phyloP scores from a whole-genome alignment of 2,797 vertebrate genomes.

The Macroramphosus scolopax region DNA sequence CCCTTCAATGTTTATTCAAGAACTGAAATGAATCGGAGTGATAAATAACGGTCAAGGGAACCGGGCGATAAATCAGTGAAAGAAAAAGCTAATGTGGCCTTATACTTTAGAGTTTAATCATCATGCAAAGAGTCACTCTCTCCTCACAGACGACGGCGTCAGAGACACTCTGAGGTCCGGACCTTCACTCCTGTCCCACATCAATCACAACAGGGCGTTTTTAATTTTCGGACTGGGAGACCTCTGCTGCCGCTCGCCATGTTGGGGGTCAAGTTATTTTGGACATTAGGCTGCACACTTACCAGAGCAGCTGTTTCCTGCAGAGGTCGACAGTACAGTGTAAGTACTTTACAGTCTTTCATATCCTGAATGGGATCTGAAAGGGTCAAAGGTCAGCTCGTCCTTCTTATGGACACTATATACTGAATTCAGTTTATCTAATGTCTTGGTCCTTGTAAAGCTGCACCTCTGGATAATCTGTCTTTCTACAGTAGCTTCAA shows the following conservation, averaged over 20 bases:
- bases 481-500: no score
- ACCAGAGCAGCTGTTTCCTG: slow-evolving; percentile 55
- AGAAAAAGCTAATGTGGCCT: slow-evolving; percentile 72
- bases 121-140: slow-evolving; percentile 61
- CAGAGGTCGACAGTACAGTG: neutral
- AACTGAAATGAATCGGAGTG: slow-evolving; percentile 55
- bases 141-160: slow-evolving; percentile 49
- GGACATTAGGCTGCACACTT: slow-evolving; percentile 71
- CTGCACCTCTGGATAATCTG: no score
- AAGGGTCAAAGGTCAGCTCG: slow-evolving; percentile 6
- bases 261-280: slow-evolving; percentile 36
- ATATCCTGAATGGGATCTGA: neutral
- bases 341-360: no score
- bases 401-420: no score
- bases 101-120: slow-evolving; percentile 69
- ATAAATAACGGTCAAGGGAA: slow-evolving; percentile 74
- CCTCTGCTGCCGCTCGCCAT: slow-evolving; percentile 20
- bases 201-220: slow-evolving; percentile 56
- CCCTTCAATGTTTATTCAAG: slow-evolving; percentile 59
- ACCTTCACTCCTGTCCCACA: slow-evolving; percentile 68
- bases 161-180: slow-evolving; percentile 50
- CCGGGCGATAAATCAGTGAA: slow-evolving; percentile 65
- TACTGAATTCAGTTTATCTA: no score
- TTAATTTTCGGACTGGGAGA: slow-evolving; percentile 49
- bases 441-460: no score